Conservation (phyloP, 1,140 invertebrate species). For the Gonioctena quinquepunctata region DNA sequence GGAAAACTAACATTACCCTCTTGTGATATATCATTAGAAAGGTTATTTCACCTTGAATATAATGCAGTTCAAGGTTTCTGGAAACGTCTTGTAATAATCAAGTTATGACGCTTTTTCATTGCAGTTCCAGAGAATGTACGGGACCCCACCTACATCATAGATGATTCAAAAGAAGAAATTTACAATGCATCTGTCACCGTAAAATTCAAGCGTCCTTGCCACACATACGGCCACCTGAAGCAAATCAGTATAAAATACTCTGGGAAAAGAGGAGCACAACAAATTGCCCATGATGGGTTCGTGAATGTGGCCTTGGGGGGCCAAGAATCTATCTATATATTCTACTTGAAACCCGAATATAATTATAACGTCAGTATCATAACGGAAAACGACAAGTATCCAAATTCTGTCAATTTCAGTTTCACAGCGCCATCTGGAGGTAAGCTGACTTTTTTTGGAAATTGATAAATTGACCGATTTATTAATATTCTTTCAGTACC, state of each 20-base stretch:
- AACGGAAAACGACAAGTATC: slow-evolving; percentile 17
- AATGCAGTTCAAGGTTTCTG: no score
- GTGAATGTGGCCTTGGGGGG: background rate
- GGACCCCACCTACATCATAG: no score
- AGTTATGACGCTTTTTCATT: no score
- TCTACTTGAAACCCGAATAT: slow-evolving; percentile 31
- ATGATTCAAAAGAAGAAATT: slow-evolving; percentile 16
- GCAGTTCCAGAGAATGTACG: slow-evolving; percentile 22
- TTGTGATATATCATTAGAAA: no score
- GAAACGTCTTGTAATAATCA: no score
- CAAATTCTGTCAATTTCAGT: background rate
- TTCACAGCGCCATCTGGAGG: slow-evolving; percentile 36
- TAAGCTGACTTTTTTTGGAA: slow-evolving; percentile 20
- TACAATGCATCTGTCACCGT: slow-evolving; percentile 24
- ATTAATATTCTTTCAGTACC: background rate
- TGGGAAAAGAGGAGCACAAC: slow-evolving; percentile 18
- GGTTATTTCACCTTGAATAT: no score
- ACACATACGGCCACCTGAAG: slow-evolving; percentile 34
- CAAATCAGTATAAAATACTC: slow-evolving; percentile 24
- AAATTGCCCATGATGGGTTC: background rate
- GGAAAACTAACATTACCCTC: no score
- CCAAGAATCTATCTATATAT: background rate
- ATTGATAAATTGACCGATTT: background rate
- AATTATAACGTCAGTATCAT: slow-evolving; percentile 24
- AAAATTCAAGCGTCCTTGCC: slow-evolving; percentile 30